These are phyloP conservation scores for Okapia johnstoni DNA, from an alignment of 2,113 vertebrate genomes.

Conservation along the genomic window DNA sequence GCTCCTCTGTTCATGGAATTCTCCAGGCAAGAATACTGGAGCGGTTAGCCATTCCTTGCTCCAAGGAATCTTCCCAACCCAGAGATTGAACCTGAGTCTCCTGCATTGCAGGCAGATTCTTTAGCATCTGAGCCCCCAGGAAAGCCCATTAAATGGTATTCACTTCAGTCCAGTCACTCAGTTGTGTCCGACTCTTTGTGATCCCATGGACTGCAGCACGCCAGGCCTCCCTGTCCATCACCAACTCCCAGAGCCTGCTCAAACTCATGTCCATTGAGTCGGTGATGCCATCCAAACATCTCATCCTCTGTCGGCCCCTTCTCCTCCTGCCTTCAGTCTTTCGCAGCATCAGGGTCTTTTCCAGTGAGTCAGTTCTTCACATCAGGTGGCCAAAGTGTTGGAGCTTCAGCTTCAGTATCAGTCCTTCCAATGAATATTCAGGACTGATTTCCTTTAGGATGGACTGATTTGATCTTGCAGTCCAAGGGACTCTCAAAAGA, in stretches of 20 bases:
- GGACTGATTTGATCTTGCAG: not conserved
- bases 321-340: not conserved
- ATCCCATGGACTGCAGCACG: not conserved
- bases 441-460: not conserved
- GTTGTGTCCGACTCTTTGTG: not conserved
- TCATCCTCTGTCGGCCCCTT: not conserved
- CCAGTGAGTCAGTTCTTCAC: not conserved
- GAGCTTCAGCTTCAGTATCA: not conserved
- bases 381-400: not conserved
- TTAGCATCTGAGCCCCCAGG: not conserved
- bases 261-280: not conserved
- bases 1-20: not conserved
- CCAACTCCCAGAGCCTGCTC: not conserved
- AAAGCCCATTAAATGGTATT: not conserved
- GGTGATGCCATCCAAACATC: not conserved
- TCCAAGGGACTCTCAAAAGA: not conserved
- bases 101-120: not conserved
- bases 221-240: not conserved
- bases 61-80: not conserved
- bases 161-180: not conserved
- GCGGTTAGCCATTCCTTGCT: not conserved
- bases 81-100: not conserved
- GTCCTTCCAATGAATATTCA: not conserved
- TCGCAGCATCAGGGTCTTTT: not conserved
- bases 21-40: not conserved